Evolutionary conservation across 1,140 invertebrate genomes (phyloP), one percentile per base, ranked within the genome.

Genomic region (Drosophila nigrodunni): DNA sequence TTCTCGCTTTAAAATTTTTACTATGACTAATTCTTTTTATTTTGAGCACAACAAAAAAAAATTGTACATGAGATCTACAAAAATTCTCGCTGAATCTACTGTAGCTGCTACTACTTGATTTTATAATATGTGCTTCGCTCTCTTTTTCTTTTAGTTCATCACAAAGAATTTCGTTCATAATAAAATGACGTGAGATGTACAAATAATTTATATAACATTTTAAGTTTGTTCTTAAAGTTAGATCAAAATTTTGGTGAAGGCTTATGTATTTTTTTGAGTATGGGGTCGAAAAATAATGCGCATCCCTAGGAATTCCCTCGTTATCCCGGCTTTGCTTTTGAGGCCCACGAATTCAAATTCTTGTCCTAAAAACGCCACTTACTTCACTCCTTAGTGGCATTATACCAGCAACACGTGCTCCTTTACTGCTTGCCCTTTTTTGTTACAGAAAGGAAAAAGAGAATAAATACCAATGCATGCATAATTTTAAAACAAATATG

Each of bases 401-500:
- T 30, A 30, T 30, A 30, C 6, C 25, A 5, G 25, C 25, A 5
- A 0, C 25, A 5, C 6, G 6, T 30, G 6, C 25, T 61, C 77
- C 50, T 50, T 21, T 41, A 18, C 30, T 50, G 41, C n/a, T 46
- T 60, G 44, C 25, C 58, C 43, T 43, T 7, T 57, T 50, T 59
- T 49, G 25, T 13, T 11, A 30, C 13, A 39, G 11, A 13, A 55
- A 18, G 67, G 80, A 30, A 71, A 66, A 80, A 34, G 9, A 54
- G 9, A 54, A 41, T n/a, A 54, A 13, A 50, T 61, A 77, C 60
- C 78, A 77, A 65, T 58, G 77, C 55, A 76, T 34, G 62, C 60
- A 61, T 85, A 86, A 85, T 85, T 86, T 82, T 70, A 66, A 81
- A 81, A 85, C 74, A 85, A 81, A 86, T 85, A 82, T 87, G 78